phyloP scores from a whole-genome alignment of 2,888 invertebrate species.

The Drosophila fulvimacula region DNA sequence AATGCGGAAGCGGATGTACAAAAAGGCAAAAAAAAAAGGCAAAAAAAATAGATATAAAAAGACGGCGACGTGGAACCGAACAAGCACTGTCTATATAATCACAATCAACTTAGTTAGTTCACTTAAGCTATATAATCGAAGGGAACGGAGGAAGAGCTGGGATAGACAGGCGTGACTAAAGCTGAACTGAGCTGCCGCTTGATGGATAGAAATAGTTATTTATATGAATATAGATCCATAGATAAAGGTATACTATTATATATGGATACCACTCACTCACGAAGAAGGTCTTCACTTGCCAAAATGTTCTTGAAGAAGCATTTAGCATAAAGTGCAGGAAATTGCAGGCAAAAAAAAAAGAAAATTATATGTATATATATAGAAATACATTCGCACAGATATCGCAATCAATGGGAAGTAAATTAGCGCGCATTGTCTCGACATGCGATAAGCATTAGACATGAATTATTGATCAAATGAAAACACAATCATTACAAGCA shows the following conservation, averaged over 20 bases:
- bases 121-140: constrained; percentile 44
- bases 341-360: constrained; percentile 28
- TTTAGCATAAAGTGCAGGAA: constrained; percentile 37
- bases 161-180: constrained; percentile 14
- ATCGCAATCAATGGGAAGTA: constrained; percentile 51
- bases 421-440: constrained; percentile 46
- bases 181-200: not conserved
- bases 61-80: constrained; percentile 41
- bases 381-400: constrained; percentile 8
- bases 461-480: constrained; percentile 62
- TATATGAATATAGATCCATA: not conserved
- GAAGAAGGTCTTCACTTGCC: not conserved
- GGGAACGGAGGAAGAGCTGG: constrained; percentile 1
- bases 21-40: constrained; percentile 47
- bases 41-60: constrained; percentile 14
- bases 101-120: constrained; percentile 80
- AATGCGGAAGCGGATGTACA: constrained; percentile 84
- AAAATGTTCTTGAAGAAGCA: not conserved
- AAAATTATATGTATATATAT: constrained; percentile 1
- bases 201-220: not conserved
- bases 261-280: not conserved
- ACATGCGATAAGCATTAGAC: constrained; percentile 52
- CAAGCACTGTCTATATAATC: constrained; percentile 78
- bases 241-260: not conserved
- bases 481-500: constrained; percentile 57